Percentiles rank a stretch among this genome's conserved stretches.
phyloP scores from a whole-genome alignment of 2,888 invertebrate genomes.

The Plebejus anna region DNA sequence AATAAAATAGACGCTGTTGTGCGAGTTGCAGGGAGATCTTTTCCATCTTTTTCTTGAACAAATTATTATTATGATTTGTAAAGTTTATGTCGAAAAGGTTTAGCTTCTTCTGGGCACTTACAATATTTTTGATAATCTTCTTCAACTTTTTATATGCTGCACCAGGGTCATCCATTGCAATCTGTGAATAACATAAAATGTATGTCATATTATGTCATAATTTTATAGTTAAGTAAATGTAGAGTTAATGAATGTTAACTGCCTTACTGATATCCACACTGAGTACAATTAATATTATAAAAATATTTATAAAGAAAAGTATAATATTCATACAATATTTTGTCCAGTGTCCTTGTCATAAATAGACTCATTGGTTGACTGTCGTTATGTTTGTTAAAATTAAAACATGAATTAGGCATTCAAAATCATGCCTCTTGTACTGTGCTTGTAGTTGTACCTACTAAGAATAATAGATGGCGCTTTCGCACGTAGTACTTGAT shows the following conservation, averaged over 20 bases:
- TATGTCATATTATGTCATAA: not conserved
- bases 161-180: conserved; percentile 59
- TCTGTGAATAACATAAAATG: conserved; percentile 43
- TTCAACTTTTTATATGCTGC: conserved; percentile 58
- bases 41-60: conserved; percentile 49
- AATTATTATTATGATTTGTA: conserved; percentile 47
- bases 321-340: too few relatives aligned
- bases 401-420: too few relatives aligned
- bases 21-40: conserved; percentile 60
- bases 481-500: not conserved
- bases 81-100: conserved; percentile 68
- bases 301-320: too few relatives aligned
- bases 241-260: too few relatives aligned
- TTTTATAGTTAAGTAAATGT: not conserved
- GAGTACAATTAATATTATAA: too few relatives aligned
- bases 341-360: too few relatives aligned
- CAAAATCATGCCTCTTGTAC: too few relatives aligned
- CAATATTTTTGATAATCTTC: conserved; percentile 55
- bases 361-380: too few relatives aligned
- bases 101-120: conserved; percentile 51
- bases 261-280: too few relatives aligned
- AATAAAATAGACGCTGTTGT: conserved; percentile 55
- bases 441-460: too few relatives aligned
- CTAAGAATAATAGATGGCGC: not conserved
- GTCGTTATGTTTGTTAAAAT: too few relatives aligned